A percentile compares a stretch with the other conserved stretches of the same genome.
phyloP scores from a whole-genome alignment of 2,113 vertebrate species.

The Rhinolophus ferrumequinum region DNA sequence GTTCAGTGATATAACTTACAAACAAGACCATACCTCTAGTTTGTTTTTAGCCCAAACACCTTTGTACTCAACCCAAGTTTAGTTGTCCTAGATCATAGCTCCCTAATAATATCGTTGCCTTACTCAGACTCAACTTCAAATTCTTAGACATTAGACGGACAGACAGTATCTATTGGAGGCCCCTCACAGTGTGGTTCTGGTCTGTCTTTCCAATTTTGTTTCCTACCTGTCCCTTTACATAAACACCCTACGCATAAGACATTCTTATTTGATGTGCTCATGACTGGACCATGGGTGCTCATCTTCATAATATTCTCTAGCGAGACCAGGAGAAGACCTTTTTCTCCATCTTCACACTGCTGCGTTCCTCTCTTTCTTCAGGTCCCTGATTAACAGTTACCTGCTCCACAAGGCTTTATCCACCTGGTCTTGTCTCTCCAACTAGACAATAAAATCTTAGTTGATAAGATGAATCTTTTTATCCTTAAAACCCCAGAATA shows the following conservation, averaged over 20 bases:
- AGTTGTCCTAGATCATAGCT: neutral
- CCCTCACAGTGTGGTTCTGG: rapidly evolving
- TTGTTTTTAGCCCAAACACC: neutral
- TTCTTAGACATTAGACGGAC: neutral
- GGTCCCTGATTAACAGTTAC: neutral
- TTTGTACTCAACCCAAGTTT: neutral
- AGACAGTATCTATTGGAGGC: rapidly evolving
- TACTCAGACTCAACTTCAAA: neutral
- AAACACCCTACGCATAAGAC: rapidly evolving
- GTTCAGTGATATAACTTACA: neutral
- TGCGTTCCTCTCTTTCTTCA: neutral
- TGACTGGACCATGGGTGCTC: neutral
- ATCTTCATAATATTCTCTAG: neutral
- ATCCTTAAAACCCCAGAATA: neutral
- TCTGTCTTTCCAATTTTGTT: neutral
- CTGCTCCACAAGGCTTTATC: neutral
- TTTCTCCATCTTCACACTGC: neutral
- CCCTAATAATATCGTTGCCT: neutral
- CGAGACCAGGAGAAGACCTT: neutral
- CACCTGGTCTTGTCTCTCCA: neutral
- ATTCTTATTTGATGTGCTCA: neutral
- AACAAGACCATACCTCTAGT: neutral
- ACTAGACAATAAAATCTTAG: neutral
- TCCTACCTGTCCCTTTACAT: neutral
- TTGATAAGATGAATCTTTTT: neutral